These are phyloP conservation scores for Luidia sarsii DNA, from an alignment of 53 echinoderm and acorn worm genomes.

Conservation along the genomic window DNA sequence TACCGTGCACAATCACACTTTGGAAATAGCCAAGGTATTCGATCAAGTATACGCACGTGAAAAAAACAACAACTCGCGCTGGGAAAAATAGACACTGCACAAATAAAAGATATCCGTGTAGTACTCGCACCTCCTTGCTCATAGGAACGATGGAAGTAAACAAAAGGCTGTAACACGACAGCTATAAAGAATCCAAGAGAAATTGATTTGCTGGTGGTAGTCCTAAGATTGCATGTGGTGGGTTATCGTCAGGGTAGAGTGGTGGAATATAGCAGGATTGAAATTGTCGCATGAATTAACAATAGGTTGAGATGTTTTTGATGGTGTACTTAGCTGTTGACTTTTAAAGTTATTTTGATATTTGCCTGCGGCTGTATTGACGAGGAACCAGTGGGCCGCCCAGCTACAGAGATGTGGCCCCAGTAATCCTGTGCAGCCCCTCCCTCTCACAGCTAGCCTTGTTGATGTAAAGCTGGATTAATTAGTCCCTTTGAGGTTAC, in stretches of 20 bases:
- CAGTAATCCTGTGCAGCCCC: background rate
- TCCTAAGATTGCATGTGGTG: no score
- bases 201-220: no score
- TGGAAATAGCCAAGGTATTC: no score
- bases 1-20: background rate
- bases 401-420: background rate
- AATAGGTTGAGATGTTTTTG: background rate
- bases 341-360: slow-evolving; percentile 40
- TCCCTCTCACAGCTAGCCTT: slow-evolving; percentile 11
- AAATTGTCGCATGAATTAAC: slow-evolving; percentile 37
- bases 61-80: no score
- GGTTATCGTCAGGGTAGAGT: no score
- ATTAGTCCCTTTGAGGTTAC: slow-evolving; percentile 29
- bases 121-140: no score
- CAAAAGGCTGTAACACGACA: no score
- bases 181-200: no score
- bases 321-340: slow-evolving; percentile 45
- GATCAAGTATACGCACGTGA: no score
- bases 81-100: no score
- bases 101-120: no score
- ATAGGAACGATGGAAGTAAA: no score
- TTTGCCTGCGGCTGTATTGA: slow-evolving; percentile 24
- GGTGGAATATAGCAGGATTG: background rate
- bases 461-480: slow-evolving; percentile 32
- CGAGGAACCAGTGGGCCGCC: background rate